A percentile compares a stretch with the other conserved stretches of the same genome.
These are phyloP conservation scores for Philonicus albiceps DNA, from an alignment of 2,888 invertebrate species.

Conservation along the genomic window DNA sequence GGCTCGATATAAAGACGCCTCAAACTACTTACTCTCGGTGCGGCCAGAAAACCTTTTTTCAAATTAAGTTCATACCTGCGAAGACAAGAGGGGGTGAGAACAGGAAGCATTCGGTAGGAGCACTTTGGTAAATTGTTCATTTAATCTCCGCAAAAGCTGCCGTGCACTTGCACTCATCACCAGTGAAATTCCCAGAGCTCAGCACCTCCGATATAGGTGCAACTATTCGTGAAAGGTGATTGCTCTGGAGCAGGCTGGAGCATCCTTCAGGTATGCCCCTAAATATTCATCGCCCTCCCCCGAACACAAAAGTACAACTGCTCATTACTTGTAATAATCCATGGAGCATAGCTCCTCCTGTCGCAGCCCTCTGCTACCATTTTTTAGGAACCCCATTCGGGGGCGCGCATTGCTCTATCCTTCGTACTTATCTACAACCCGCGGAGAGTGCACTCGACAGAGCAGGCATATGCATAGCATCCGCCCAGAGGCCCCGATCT, in stretches of 20 bases:
- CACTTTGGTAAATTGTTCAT: slow-evolving; percentile 31
- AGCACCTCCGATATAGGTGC: background rate
- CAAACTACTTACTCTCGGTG: background rate
- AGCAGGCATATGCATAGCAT: background rate
- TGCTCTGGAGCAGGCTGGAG: slow-evolving; percentile 2
- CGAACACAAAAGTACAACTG: slow-evolving; percentile 12
- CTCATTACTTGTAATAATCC: slow-evolving; percentile 33
- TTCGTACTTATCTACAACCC: background rate
- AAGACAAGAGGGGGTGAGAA: background rate
- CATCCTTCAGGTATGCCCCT: background rate
- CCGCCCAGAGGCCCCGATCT: background rate
- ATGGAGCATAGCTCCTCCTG: background rate
- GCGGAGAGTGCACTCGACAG: background rate
- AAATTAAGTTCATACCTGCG: background rate
- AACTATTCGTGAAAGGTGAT: slow-evolving; percentile 32
- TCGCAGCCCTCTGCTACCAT: background rate
- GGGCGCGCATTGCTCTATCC: background rate
- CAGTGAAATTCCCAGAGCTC: background rate
- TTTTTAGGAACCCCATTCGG: background rate
- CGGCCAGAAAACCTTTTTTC: slow-evolving; percentile 1
- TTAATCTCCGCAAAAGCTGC: slow-evolving; percentile 11
- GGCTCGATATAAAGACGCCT: background rate
- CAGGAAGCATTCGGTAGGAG: background rate
- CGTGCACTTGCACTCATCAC: background rate
- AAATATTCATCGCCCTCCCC: background rate